Percentiles rank a stretch among this genome's conserved stretches.
phyloP scores from a whole-genome alignment of 2,797 vertebrate genomes.

The Catostomus latipinnis region DNA sequence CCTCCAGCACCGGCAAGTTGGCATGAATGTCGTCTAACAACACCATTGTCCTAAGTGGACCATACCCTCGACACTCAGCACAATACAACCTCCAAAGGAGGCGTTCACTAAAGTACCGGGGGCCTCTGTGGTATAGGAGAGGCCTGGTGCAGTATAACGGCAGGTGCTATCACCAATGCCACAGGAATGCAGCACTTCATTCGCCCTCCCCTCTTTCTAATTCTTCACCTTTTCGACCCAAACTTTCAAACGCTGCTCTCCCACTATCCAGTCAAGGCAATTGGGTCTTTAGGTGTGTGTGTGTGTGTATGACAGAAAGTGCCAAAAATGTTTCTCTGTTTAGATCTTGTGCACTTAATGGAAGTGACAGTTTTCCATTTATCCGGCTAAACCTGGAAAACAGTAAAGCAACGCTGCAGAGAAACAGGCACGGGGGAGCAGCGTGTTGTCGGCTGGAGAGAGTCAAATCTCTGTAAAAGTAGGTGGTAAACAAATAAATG shows the following conservation, averaged over 20 bases:
- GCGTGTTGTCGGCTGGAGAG: background rate
- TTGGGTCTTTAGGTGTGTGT: constrained; percentile 67
- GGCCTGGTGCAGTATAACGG: constrained; percentile 58
- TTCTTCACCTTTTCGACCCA: constrained; percentile 28
- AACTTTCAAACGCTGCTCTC: constrained; percentile 37
- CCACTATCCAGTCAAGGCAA: constrained; percentile 47
- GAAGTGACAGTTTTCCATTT: constrained; percentile 67
- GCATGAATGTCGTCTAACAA: constrained; percentile 69
- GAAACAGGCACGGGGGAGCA: background rate
- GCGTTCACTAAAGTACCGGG: constrained; percentile 73
- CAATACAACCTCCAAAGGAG: constrained; percentile 77
- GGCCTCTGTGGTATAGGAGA: constrained; percentile 75
- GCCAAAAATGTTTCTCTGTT: constrained; percentile 62
- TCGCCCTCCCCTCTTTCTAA: constrained; percentile 51
- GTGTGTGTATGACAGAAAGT: constrained; percentile 29
- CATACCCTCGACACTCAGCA: constrained; percentile 72
- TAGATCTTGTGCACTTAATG: constrained; percentile 64
- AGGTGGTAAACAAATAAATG: constrained; percentile 13
- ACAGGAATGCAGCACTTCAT: constrained; percentile 63
- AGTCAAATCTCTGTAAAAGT: constrained; percentile 28
- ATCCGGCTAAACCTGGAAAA: constrained; percentile 40
- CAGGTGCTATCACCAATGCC: constrained; percentile 67
- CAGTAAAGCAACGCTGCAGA: constrained; percentile 7
- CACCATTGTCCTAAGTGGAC: constrained; percentile 64
- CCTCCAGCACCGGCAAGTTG: constrained; percentile 61